Conservation (phyloP, 2,888 invertebrate species). For the Pocota personata region DNA sequence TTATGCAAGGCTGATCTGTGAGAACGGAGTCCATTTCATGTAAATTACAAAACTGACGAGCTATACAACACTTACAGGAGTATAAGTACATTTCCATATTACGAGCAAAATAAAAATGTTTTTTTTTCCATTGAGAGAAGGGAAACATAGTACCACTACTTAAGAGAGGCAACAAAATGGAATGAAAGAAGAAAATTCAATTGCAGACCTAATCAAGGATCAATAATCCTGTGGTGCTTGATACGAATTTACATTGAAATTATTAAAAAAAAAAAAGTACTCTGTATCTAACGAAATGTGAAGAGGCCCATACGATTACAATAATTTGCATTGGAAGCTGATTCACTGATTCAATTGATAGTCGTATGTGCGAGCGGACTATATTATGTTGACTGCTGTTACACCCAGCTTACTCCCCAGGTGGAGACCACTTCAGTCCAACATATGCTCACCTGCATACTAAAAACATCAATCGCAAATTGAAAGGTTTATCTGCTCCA, state of each 20-base stretch:
- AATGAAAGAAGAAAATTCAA: slow-evolving; percentile 1
- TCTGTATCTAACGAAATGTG: not conserved
- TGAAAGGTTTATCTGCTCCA: slow-evolving; percentile 65
- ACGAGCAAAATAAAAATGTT: too few relatives aligned
- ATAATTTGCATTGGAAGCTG: slow-evolving; percentile 30
- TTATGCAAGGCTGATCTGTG: too few relatives aligned
- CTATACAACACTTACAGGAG: too few relatives aligned
- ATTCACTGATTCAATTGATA: slow-evolving; percentile 28
- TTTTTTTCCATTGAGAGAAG: not conserved
- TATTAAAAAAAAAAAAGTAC: slow-evolving; percentile 19
- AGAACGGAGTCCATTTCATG: too few relatives aligned
- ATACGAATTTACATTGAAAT: slow-evolving; percentile 35
- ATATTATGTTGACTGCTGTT: not conserved
- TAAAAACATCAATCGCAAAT: slow-evolving; percentile 65
- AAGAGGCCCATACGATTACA: slow-evolving; percentile 24
- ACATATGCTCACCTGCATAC: slow-evolving; percentile 65
- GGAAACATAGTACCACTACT: not conserved
- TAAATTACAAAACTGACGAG: too few relatives aligned
- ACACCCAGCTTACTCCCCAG: slow-evolving; percentile 6
- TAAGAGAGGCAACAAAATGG: not conserved
- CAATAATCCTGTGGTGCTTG: slow-evolving; percentile 43
- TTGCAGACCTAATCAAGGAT: slow-evolving; percentile 39
- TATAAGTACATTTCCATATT: too few relatives aligned
- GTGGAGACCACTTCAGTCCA: slow-evolving; percentile 34
- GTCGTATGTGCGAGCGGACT: not conserved